Base-by-base conservation (phyloP, 2,888 invertebrate genomes). In the Syrphus vitripennis region DNA sequence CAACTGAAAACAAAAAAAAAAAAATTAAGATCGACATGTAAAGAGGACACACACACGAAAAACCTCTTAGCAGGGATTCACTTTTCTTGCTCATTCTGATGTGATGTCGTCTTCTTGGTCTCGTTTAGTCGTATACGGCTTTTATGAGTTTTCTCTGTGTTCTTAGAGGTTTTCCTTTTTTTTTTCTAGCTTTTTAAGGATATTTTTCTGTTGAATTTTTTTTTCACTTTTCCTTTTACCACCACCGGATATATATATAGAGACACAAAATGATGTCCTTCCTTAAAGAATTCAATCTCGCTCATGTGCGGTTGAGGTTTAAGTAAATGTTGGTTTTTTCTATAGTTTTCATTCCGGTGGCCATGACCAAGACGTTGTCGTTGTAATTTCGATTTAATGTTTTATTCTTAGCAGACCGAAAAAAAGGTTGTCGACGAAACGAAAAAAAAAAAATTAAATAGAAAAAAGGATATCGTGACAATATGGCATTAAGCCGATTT, bases 31-130 rank as follows among this genome's bases (percentile, higher is more conserved):
- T 29, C 31, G 14, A 40, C 55, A 63, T 34, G 48, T 37, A 67
- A 67, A 50, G 48, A 50, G 50, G 34, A 61, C 63, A 65, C 21
- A 65, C 72, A 83, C 78, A 78, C 19, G 31, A 42, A 83, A 83
- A 83, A 83, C 78, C 83, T 83, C 78, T 83, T 83, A 83, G 61
- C 83, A 67, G 67, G 67, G 67, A 83, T 83, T 83, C 72, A 74
- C 78, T 83, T 78, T 78, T 72, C 65, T 67, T 50, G 50, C 57
- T 77, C 59, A 29, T 50, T 42, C 34, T 69, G 34, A 48, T 48
- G 31, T 59, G 59, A 59, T 59, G 21, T 37, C 59, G 37, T 37
- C 50, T 24, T 50, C 24, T 34, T 34, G 3, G 12, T n/a, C 26
- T 48, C 53, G 55, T n/a, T n/a, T n/a, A n/a, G n/a, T n/a, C n/a